Base-by-base conservation (phyloP, 2,888 invertebrate genomes). In the Junonia oenone region DNA sequence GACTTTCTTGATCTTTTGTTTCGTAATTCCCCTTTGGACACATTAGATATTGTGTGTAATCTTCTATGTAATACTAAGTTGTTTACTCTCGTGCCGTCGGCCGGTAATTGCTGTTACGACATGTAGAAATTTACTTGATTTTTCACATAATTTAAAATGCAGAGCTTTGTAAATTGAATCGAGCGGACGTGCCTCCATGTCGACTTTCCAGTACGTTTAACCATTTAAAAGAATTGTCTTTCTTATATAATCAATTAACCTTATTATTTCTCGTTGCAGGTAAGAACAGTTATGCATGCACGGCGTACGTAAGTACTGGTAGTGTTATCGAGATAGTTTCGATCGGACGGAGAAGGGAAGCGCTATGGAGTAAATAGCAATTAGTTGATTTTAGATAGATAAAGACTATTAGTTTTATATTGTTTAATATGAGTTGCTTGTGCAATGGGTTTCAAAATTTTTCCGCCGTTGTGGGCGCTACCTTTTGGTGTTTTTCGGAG, bases 401-500 rank as follows among this genome's bases (percentile, higher is more conserved):
- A 85, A 87, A 73, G 71, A 74, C 78, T 81, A 87, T 85, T 81
- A 84, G 83, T 81, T 83, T 76, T 79, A 81, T 87, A 87, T 88
- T 88, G 88, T 89, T 88, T 83, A 85, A 85, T 87, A 88, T 81
- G 83, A 82, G 75, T 75, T 70, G 75, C 81, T 90, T 89, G 82
- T 77, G 88, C 78, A 90, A 90, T 68, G 65, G 65, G 78, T 90
- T 90, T 83, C 86, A 87, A 88, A 88, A 89, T 81, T 86, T 83
- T 84, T 83, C 87, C 86, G 83, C 83, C 75, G 79, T 77, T 81
- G 78, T 81, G 81, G 63, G 77, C 78, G 80, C 81, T 87, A 81
- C 86, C 83, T 87, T 88, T 89, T 81, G 80, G 75, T 89, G 88
- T 62, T 89, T 88, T 90, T 90, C 88, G 90, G 90, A 90, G 90